phyloP scores from a whole-genome alignment of 1,140 invertebrate species.

The Eupristina koningsbergeri region DNA sequence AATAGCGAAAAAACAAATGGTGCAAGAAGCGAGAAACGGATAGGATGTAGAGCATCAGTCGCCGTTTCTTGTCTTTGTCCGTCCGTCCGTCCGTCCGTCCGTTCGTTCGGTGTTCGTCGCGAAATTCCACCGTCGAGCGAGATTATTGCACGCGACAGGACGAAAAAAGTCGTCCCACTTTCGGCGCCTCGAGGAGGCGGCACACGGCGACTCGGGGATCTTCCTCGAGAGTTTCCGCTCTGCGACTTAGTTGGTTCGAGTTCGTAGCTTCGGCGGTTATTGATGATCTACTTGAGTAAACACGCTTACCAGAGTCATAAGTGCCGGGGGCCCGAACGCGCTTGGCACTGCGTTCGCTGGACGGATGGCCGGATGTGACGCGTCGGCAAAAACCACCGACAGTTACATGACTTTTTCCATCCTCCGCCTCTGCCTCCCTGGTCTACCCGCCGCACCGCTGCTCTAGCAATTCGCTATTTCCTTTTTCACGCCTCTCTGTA shows the following conservation, averaged over 20 bases:
- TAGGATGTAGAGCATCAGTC: constrained; percentile 40
- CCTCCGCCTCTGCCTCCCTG: neutral
- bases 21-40: neutral
- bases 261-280: constrained; percentile 57
- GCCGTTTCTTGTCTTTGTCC: no score
- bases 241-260: constrained; percentile 49
- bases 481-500: constrained; percentile 46
- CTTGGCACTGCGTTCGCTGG: constrained; percentile 56
- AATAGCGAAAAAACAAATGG: constrained; percentile 1
- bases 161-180: constrained; percentile 39
- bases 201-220: neutral
- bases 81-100: neutral
- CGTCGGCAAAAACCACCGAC: constrained; percentile 63
- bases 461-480: constrained; percentile 35
- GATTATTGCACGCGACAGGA: constrained; percentile 1
- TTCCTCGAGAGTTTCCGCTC: constrained; percentile 44
- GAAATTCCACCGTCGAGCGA: neutral
- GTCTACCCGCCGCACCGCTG: neutral
- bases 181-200: neutral
- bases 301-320: constrained; percentile 61
- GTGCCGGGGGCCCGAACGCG: constrained; percentile 55
- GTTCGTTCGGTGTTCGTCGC: neutral
- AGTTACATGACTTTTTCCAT: constrained; percentile 62
- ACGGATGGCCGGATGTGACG: constrained; percentile 69
- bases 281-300: constrained; percentile 68